Base-by-base conservation (phyloP, 2,888 invertebrate species). In the Luffia ferchaultella region DNA sequence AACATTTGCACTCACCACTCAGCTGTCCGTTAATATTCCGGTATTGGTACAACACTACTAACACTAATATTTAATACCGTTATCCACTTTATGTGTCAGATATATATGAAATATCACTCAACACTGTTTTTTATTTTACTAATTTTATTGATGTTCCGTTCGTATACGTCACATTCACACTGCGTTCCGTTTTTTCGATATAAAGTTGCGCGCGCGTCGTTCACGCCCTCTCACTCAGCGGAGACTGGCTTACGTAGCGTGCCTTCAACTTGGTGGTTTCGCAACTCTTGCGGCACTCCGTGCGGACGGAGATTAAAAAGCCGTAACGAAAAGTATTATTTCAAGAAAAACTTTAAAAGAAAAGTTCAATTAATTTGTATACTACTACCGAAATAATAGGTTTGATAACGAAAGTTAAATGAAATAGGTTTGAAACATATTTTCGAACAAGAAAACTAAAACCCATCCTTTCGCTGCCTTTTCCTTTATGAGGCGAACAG, bases 1-100 rank as follows among this genome's bases (percentile, higher is more conserved):
- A 76, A 79, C 68, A 76, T 76, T 70, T 73, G 71, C 65, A 68
- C 78, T 80, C 80, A 83, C 82, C 80, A 82, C 71, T 76, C 70
- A 72, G 75, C 70, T 75, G 77, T 82, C 82, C 82, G 80, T 78
- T 77, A 76, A 83, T 75, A 79, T 77, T 79, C 79, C 75, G 70
- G 72, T 69, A 7, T 30, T 30, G 30, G 30, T 30, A 30, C 30
- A n/a, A 73, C 76, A 78, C 73, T 66, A 70, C 66, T 72, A 30
- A 30, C 30, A 30, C 30, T 30, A 12, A 7, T 30, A 30, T 30
- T 69, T 67, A 70, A 17, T 18, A 18, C 30, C 30, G 30, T 30
- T 12, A 30, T 30, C 12, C 30, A 30, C 30, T 30, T n/a, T n/a
- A n/a, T n/a, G 20, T 16, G 20, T 19, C 46, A 46, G 19, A 17